These are phyloP conservation scores for Romanogobio albipinnatus DNA, from an alignment of 2,113 vertebrate species.

Conservation along the genomic window DNA sequence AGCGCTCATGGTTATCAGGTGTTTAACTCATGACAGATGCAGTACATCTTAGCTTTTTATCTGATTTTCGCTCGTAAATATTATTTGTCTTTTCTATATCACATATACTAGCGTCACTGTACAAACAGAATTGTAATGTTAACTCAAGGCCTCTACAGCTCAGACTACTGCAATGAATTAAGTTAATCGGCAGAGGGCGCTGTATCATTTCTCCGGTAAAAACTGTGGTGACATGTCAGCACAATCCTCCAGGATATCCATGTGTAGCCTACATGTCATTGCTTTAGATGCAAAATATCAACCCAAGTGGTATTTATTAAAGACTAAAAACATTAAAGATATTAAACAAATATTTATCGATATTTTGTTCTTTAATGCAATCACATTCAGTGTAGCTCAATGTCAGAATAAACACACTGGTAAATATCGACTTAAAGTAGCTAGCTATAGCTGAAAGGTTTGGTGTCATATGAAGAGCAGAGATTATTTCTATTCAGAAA, in stretches of 20 bases:
- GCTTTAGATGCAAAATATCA: too few species aligned
- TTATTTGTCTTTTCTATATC: background rate
- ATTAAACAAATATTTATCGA: background rate
- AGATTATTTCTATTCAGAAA: background rate
- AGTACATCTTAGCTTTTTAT: background rate
- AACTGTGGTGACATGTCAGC: too few species aligned
- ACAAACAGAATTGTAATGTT: background rate
- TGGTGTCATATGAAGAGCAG: background rate
- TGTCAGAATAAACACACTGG: background rate
- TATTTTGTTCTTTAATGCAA: background rate
- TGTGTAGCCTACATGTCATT: too few species aligned
- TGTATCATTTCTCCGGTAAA: background rate
- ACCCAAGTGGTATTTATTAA: background rate
- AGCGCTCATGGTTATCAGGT: background rate
- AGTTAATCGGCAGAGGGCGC: background rate
- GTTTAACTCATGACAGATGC: background rate
- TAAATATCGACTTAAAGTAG: background rate
- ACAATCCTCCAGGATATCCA: too few species aligned
- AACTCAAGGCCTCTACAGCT: background rate
- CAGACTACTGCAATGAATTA: background rate
- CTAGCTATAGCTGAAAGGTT: background rate
- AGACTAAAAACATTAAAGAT: background rate
- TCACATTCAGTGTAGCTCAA: background rate
- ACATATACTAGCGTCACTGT: background rate
- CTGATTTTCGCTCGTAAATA: background rate